Conservation (phyloP, 2,113 vertebrate species). For the Muntiacus muntjak region DNA sequence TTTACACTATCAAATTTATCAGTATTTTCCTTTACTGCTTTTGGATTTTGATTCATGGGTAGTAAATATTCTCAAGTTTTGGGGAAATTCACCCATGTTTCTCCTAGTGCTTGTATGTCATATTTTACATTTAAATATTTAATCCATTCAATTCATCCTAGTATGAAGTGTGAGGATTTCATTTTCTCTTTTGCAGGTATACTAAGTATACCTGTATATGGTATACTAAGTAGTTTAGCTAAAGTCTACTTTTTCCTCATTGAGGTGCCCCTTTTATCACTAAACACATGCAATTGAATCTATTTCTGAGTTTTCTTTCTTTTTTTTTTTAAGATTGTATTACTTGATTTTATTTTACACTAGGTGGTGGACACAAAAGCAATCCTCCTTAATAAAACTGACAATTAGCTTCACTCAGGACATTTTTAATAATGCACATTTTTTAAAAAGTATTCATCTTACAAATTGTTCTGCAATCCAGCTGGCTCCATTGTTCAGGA, state of each 20-base stretch:
- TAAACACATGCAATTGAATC: not conserved
- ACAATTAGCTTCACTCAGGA: too few species aligned
- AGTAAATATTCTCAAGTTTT: not conserved
- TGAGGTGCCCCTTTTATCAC: not conserved
- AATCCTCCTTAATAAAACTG: too few species aligned
- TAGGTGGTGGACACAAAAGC: too few species aligned
- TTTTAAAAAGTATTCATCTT: conserved; percentile 55
- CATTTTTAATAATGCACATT: too few species aligned
- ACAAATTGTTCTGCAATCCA: conserved; percentile 87
- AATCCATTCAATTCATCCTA: not conserved
- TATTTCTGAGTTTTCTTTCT: not conserved
- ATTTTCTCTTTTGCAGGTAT: not conserved
- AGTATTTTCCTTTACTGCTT: not conserved
- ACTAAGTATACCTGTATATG: not conserved
- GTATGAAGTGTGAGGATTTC: not conserved
- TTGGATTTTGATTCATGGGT: not conserved
- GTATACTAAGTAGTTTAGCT: not conserved
- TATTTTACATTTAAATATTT: not conserved
- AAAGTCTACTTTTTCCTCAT: not conserved
- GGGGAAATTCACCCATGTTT: not conserved
- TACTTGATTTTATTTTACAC: too few species aligned
- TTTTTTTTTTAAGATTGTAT: too few species aligned
- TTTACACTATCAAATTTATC: not conserved
- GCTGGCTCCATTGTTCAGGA: conserved; percentile 96
- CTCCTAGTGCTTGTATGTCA: not conserved